A percentile compares a stretch with the other conserved stretches of the same genome.
These are phyloP conservation scores for Amiota mariae DNA, from an alignment of 2,888 invertebrate genomes.

Conservation along the genomic window DNA sequence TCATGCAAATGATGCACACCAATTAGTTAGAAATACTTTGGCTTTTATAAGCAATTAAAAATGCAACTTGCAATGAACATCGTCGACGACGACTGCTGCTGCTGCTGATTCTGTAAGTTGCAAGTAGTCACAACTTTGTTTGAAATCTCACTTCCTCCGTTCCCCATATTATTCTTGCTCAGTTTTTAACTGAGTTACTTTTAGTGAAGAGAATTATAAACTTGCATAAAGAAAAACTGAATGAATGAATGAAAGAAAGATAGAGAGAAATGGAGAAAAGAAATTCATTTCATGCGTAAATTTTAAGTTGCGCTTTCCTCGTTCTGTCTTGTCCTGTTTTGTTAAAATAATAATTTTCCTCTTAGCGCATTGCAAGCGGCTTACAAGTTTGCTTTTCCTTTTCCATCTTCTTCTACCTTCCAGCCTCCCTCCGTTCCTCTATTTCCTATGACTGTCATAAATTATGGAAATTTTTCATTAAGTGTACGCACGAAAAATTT, in stretches of 20 bases:
- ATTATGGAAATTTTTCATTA: constrained; percentile 29
- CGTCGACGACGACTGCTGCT: not conserved
- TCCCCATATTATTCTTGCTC: too few relatives aligned
- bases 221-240: not conserved
- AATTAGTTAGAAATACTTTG: constrained; percentile 47
- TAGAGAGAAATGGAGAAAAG: not conserved
- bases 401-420: not conserved
- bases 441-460: constrained; percentile 10
- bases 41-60: constrained; percentile 50
- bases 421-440: not conserved
- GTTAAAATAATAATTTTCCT: too few relatives aligned
- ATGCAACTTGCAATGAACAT: constrained; percentile 23
- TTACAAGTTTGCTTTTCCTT: not conserved
- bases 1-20: constrained; percentile 54
- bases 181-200: too few relatives aligned
- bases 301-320: not conserved
- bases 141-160: too few relatives aligned
- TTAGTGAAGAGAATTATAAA: not conserved
- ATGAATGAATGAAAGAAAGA: too few relatives aligned
- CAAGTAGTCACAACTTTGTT: too few relatives aligned
- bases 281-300: constrained; percentile 1
- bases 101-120: not conserved
- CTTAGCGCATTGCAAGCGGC: too few relatives aligned
- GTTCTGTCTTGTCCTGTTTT: not conserved
- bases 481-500: constrained; percentile 5